Percentiles rank a stretch among this genome's conserved stretches.
phyloP scores from a whole-genome alignment of 2,888 invertebrate species.

The Pardosa pseudoannulata region DNA sequence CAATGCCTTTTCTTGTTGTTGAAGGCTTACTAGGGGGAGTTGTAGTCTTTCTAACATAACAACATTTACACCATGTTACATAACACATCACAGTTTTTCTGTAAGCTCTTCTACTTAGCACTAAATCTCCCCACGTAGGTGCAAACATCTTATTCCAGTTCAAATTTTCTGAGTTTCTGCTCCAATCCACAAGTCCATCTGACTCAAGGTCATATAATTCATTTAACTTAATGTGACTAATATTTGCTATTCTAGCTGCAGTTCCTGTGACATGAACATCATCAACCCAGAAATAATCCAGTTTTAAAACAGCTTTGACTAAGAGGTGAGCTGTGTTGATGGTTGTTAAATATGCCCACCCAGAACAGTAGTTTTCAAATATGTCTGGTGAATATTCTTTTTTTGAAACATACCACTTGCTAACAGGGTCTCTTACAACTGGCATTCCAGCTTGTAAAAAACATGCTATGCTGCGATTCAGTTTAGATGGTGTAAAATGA shows the following conservation, averaged over 20 bases:
- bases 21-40: constrained; percentile 18
- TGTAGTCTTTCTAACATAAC: constrained; percentile 49
- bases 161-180: neutral
- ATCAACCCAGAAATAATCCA: constrained; percentile 93
- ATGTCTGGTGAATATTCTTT: constrained; percentile 82
- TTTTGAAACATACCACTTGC: constrained; percentile 88
- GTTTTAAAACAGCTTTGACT: constrained; percentile 81
- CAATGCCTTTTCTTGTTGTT: constrained; percentile 38
- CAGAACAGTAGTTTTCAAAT: constrained; percentile 88
- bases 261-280: constrained; percentile 90
- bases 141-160: constrained; percentile 65
- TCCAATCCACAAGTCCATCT: constrained; percentile 55
- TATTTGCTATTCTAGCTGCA: constrained; percentile 42
- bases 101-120: constrained; percentile 34
- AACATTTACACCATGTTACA: constrained; percentile 48
- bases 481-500: constrained; percentile 7
- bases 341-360: constrained; percentile 89
- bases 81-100: constrained; percentile 38
- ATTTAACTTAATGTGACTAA: constrained; percentile 41
- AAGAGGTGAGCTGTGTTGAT: constrained; percentile 82
- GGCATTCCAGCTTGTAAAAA: constrained; percentile 70
- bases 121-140: constrained; percentile 68
- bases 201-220: constrained; percentile 55
- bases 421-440: constrained; percentile 81
- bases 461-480: constrained; percentile 55